Base-by-base conservation (phyloP, 2,797 vertebrate genomes). In the Siniperca obscura region DNA sequence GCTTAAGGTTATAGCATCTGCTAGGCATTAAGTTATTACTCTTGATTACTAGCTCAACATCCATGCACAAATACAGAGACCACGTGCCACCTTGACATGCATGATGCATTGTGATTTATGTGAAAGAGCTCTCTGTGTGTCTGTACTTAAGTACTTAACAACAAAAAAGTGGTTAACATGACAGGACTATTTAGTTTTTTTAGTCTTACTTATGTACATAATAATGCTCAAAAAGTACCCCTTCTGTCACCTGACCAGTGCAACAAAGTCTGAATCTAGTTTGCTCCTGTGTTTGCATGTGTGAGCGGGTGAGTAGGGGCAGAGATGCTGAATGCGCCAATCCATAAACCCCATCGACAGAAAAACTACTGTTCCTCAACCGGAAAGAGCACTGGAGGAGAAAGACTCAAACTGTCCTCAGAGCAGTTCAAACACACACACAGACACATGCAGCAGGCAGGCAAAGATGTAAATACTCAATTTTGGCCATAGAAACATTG, bases 281-380 rank as follows among this genome's bases (percentile, higher is more conserved):
- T 85, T 78, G 70, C 56, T 77, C 34, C 70, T 78, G 75, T 76
- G 72, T 83, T 90, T 86, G 78, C 85, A 67, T 89, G 87, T 89
- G 90, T 91, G 91, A 87, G 87, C 40, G 78, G 83, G 78, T 12
- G 80, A 81, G 74, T 61, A 72, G 82, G 80, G 89, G 85, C 62
- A 71, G 80, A 71, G 86, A 87, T 73, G 72, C 75, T 83, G 85
- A 87, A 93, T 86, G 74, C 81, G 78, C 70, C 76, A 42, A 94
- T 94, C 93, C 91, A 95, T 94, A 93, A 94, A 72, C 80, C 87
- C 87, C 86, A 94, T 94, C 86, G 87, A 94, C 90, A 91, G 86
- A 91, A 92, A 91, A 92, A 86, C 78, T 82, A 85, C 85, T 83
- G 86, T 93, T 93, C 86, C 85, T 93, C 91, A 90, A 85, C 87